phyloP scores from a whole-genome alignment of 2,888 invertebrate genomes.

The Pyrrhia umbra region DNA sequence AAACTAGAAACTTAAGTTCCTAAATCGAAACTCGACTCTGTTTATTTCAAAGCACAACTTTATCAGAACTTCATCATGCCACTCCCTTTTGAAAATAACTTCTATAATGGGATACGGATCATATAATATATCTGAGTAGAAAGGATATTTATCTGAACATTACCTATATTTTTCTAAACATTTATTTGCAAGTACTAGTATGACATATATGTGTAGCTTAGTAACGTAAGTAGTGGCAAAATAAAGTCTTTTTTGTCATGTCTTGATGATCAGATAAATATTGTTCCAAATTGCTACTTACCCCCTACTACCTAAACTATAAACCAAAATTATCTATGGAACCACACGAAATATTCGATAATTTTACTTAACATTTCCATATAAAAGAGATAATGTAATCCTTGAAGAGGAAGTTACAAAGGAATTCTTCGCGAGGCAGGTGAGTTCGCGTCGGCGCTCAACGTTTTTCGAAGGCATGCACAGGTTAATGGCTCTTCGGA shows the following conservation, averaged over 20 bases:
- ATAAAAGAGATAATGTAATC: conserved; percentile 34
- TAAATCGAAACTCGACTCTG: no score
- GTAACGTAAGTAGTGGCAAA: no score
- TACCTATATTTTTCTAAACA: no score
- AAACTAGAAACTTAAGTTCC: no score
- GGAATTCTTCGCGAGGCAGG: conserved; percentile 46
- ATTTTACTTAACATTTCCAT: conserved; percentile 36
- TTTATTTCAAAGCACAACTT: neutral
- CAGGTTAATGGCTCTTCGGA: conserved; percentile 47
- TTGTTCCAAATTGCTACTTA: conserved; percentile 10
- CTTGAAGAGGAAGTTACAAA: conserved; percentile 36
- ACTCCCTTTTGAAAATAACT: neutral
- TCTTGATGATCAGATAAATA: no score
- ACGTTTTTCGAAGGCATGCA: conserved; percentile 31
- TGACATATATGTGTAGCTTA: no score
- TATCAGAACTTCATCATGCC: neutral
- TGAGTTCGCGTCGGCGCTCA: conserved; percentile 3
- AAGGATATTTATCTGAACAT: no score
- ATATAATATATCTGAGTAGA: no score
- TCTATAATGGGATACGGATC: no score
- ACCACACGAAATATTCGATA: conserved; percentile 19
- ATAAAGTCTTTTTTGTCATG: no score
- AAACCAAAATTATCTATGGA: conserved; percentile 18
- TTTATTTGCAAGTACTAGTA: no score
- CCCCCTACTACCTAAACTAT: conserved; percentile 10